Percentiles rank a stretch among this genome's conserved stretches.
Conservation (phyloP, 2,797 vertebrate genomes). For the Lates japonicus region DNA sequence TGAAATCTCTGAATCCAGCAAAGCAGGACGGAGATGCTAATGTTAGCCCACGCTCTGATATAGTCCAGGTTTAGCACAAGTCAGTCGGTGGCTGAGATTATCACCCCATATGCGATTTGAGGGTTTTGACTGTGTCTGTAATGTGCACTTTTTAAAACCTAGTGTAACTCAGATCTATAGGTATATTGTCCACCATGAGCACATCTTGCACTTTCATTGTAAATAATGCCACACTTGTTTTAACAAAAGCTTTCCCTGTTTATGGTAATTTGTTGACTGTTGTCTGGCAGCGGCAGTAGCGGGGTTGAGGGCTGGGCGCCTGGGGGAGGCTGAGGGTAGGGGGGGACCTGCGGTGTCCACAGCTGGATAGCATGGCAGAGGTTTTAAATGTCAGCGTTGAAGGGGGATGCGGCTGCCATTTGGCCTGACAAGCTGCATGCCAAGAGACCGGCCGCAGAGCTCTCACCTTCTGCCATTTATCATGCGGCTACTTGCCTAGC, state of each 20-base stretch:
- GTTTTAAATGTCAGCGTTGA: slow-evolving; percentile 87
- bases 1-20: neutral
- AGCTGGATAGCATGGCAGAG: slow-evolving; percentile 84
- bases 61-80: neutral
- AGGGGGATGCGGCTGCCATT: slow-evolving; percentile 81
- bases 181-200: slow-evolving; percentile 2
- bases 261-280: slow-evolving; percentile 58
- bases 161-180: neutral
- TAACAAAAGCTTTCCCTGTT: slow-evolving; percentile 46
- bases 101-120: neutral
- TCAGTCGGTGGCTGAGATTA: neutral
- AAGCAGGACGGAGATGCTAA: neutral
- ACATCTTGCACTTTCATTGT: slow-evolving; percentile 8
- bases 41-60: neutral
- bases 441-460: slow-evolving; percentile 74
- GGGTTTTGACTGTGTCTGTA: neutral
- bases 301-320: slow-evolving; percentile 53
- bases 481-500: slow-evolving; percentile 73
- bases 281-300: slow-evolving; percentile 55
- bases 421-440: slow-evolving; percentile 77
- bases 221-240: slow-evolving; percentile 19
- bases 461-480: slow-evolving; percentile 84
- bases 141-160: neutral
- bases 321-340: slow-evolving; percentile 52
- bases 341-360: slow-evolving; percentile 71